phyloP scores from a whole-genome alignment of 2,113 vertebrate genomes.

The Coturnix japonica region DNA sequence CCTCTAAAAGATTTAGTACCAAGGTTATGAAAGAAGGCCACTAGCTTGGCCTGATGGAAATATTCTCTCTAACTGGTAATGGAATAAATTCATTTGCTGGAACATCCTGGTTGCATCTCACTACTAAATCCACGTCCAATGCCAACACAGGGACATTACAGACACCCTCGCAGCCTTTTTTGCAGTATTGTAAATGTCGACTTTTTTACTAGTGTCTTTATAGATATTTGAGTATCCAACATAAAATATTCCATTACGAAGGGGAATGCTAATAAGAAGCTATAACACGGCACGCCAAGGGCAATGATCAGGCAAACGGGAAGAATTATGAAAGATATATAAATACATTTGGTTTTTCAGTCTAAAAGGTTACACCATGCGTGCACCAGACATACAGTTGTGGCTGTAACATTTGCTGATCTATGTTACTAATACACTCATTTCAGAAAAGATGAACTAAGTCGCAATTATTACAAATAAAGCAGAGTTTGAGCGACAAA shows the following conservation, averaged over 20 bases:
- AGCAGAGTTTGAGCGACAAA: neutral
- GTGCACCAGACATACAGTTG: slow-evolving; percentile 15
- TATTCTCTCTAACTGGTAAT: neutral
- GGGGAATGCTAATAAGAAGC: slow-evolving; percentile 60
- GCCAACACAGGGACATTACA: neutral
- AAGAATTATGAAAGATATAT: slow-evolving; percentile 50
- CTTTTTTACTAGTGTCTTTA: slow-evolving; percentile 57
- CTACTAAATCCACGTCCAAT: neutral
- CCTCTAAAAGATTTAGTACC: neutral
- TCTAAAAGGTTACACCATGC: slow-evolving; percentile 48
- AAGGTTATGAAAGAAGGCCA: neutral
- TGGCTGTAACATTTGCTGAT: slow-evolving; percentile 35
- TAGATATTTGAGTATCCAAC: slow-evolving; percentile 59
- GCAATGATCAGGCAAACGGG: slow-evolving; percentile 35
- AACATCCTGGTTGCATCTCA: neutral
- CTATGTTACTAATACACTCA: neutral
- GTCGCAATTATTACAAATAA: neutral
- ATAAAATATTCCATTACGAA: slow-evolving; percentile 69
- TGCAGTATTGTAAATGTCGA: neutral
- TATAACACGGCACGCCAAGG: slow-evolving; percentile 51
- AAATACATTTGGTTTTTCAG: slow-evolving; percentile 57
- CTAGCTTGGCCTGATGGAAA: neutral
- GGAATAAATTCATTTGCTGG: slow-evolving; percentile 5
- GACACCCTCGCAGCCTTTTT: neutral
- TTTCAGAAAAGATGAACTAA: slow-evolving; percentile 19